Conservation (phyloP, 2,797 vertebrate genomes). For the Prionace glauca region DNA sequence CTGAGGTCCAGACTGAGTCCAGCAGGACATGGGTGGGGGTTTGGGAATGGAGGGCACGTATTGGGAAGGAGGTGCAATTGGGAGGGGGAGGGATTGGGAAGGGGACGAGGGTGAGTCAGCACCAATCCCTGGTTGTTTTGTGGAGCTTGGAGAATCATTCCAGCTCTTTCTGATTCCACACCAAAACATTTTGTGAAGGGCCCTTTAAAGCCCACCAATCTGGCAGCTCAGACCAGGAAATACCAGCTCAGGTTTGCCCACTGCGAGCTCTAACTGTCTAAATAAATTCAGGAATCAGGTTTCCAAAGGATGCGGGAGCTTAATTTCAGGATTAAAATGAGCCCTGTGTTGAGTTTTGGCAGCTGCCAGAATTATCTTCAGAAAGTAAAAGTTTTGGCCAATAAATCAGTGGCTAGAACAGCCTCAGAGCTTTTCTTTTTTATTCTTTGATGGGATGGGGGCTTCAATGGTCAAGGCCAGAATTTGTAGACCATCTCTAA, state of each 20-base stretch:
- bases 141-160: neutral
- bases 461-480: too few species aligned
- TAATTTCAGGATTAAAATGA: neutral
- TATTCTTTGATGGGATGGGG: too few species aligned
- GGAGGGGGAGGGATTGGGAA: neutral
- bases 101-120: too few species aligned
- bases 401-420: neutral
- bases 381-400: neutral
- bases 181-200: neutral
- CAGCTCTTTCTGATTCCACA: neutral
- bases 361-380: neutral
- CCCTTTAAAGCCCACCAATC: neutral
- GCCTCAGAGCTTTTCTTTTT: too few species aligned
- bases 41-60: too few species aligned
- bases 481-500: too few species aligned
- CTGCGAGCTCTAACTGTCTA: neutral
- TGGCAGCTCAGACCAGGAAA: neutral
- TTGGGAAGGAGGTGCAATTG: neutral
- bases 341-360: too few species aligned
- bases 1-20: neutral
- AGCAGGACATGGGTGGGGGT: neutral
- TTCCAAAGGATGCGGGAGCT: neutral
- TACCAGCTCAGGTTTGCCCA: neutral
- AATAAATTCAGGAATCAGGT: neutral
- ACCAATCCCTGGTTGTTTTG: neutral